phyloP scores from a whole-genome alignment of 2,797 vertebrate species.

The Phylloscopus collybita region DNA sequence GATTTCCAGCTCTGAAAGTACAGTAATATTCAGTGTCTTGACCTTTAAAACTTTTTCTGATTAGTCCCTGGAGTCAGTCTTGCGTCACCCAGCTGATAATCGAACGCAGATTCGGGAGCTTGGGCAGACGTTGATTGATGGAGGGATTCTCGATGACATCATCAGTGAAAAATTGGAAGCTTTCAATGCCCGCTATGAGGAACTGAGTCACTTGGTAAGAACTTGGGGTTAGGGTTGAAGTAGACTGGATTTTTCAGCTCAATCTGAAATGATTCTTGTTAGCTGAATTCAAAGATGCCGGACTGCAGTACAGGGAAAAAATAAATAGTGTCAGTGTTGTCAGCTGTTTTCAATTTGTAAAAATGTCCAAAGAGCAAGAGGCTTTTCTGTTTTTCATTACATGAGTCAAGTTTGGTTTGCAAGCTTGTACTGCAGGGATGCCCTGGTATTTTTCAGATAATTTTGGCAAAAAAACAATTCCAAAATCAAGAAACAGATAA shows the following conservation, averaged over 20 bases:
- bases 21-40: neutral
- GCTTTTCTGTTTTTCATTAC: neutral
- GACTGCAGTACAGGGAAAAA: neutral
- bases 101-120: slow-evolving; percentile 96
- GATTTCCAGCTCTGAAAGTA: neutral
- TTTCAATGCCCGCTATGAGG: slow-evolving; percentile 91
- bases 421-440: neutral
- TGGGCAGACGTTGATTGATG: slow-evolving; percentile 95
- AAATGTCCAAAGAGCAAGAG: neutral
- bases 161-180: slow-evolving; percentile 94
- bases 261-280: neutral
- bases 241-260: neutral
- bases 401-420: neutral
- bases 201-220: slow-evolving; percentile 90
- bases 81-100: slow-evolving; percentile 96
- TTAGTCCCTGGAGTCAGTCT: slow-evolving; percentile 87
- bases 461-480: neutral
- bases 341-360: neutral
- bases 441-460: neutral
- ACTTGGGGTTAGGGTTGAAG: neutral
- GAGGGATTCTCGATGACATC: slow-evolving; percentile 95
- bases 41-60: neutral
- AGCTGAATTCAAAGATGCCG: neutral
- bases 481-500: neutral
- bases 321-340: neutral